Evolutionary conservation across 2,888 invertebrate species (phyloP).

Genomic region (Augochlorella aurata): DNA sequence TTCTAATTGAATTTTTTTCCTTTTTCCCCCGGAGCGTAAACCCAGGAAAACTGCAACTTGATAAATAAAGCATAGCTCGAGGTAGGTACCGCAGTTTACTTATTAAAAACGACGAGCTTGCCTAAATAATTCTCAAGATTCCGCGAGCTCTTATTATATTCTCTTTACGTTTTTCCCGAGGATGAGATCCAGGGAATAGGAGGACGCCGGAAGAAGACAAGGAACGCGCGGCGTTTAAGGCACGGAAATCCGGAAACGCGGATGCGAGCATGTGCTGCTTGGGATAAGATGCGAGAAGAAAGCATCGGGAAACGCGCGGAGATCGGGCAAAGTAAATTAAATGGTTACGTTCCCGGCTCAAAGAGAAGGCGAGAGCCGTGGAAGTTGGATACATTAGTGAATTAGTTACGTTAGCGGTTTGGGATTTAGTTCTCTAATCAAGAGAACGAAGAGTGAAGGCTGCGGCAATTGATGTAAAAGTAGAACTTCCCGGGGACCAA

Average conservation of each 20-base stretch:
- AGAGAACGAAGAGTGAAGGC: constrained; percentile 47
- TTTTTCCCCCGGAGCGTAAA: too few species aligned
- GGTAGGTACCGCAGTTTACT: not conserved
- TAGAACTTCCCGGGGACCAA: constrained; percentile 54
- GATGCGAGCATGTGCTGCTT: not conserved
- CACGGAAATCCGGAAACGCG: not conserved
- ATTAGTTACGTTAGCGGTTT: constrained; percentile 57
- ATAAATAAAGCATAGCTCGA: not conserved
- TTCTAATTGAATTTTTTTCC: too few species aligned
- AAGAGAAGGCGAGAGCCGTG: constrained; percentile 25
- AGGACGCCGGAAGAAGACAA: too few species aligned
- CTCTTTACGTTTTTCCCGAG: not conserved
- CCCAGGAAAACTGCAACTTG: too few species aligned
- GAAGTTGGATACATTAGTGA: constrained; percentile 54
- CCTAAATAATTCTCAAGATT: too few species aligned
- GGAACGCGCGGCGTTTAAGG: too few species aligned
- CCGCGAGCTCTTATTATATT: not conserved
- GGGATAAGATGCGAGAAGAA: too few species aligned
- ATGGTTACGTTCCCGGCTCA: constrained; percentile 29
- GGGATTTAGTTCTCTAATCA: constrained; percentile 55
- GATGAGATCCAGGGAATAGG: too few species aligned
- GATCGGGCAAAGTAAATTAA: constrained; percentile 40
- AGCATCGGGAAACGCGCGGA: not conserved
- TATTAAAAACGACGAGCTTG: not conserved
- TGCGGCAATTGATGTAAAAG: constrained; percentile 48